Percentiles rank a stretch among this genome's conserved stretches.
Evolutionary conservation across 2,888 invertebrate species (phyloP).

Genomic region (Papilio gigon): DNA sequence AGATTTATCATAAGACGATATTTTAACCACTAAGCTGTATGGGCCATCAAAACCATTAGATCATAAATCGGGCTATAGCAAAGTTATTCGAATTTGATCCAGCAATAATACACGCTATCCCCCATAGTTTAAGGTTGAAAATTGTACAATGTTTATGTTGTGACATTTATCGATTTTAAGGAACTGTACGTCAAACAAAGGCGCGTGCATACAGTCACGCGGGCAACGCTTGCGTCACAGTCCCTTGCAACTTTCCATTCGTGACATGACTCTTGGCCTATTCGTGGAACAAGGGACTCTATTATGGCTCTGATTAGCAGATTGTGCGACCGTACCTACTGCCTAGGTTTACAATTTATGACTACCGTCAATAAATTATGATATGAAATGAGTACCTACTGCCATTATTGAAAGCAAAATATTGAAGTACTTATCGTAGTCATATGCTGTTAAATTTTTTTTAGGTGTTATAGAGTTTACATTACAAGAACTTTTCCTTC

Average conservation of each 20-base stretch:
- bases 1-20: not conserved
- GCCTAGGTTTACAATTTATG: not conserved
- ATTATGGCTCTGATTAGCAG: slow-evolving; percentile 29
- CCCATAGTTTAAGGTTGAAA: not conserved
- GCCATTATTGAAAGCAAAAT: not conserved
- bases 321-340: slow-evolving; percentile 3
- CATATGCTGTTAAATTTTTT: too few relatives aligned
- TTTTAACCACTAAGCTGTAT: not conserved
- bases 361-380: not conserved
- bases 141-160: not conserved
- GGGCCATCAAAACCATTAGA: not conserved
- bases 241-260: slow-evolving; percentile 42
- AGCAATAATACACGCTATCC: not conserved
- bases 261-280: slow-evolving; percentile 39
- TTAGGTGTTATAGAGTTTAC: too few relatives aligned
- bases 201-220: slow-evolving; percentile 40
- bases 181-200: slow-evolving; percentile 33
- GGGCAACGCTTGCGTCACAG: slow-evolving; percentile 38
- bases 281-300: slow-evolving; percentile 37
- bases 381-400: slow-evolving; percentile 10
- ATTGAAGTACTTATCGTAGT: not conserved
- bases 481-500: too few relatives aligned
- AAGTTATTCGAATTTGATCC: not conserved
- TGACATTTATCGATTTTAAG: slow-evolving; percentile 26
- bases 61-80: slow-evolving; percentile 2